Evolutionary conservation across 2,888 invertebrate species (phyloP).

Genomic region (Apodemia duryi): DNA sequence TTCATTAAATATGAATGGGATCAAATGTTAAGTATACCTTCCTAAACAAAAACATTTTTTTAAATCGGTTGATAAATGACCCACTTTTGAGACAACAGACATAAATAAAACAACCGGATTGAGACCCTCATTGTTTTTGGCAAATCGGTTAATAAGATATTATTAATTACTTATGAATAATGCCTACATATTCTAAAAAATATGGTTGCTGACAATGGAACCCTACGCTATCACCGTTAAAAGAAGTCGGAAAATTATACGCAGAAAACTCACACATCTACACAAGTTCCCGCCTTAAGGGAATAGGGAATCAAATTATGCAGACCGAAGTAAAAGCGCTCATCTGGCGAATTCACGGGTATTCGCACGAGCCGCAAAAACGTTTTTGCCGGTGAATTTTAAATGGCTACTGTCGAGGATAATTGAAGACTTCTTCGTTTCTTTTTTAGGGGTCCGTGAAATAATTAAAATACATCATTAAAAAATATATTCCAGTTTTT

Average conservation of each 20-base stretch:
- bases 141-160: too few species aligned
- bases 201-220: too few species aligned
- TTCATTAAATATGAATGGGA: too few species aligned
- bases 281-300: conserved; percentile 3
- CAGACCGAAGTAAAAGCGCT: conserved; percentile 35
- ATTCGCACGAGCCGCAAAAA: conserved; percentile 32
- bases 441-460: neutral
- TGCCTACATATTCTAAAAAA: too few species aligned
- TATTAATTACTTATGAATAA: too few species aligned
- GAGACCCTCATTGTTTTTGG: too few species aligned
- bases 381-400: conserved; percentile 22
- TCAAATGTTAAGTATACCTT: too few species aligned
- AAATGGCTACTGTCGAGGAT: conserved; percentile 16
- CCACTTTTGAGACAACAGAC: too few species aligned
- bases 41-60: too few species aligned
- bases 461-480: neutral
- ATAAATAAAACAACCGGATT: too few species aligned
- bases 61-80: too few species aligned
- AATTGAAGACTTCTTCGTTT: conserved; percentile 15
- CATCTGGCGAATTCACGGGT: conserved; percentile 30
- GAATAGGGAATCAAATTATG: conserved; percentile 39
- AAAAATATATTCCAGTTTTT: too few species aligned
- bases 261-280: conserved; percentile 1
- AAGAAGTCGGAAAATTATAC: neutral
- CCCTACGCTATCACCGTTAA: neutral